Percentiles rank a stretch among this genome's conserved stretches.
phyloP scores from a whole-genome alignment of 2,113 vertebrate species.

The Oceanites oceanicus region DNA sequence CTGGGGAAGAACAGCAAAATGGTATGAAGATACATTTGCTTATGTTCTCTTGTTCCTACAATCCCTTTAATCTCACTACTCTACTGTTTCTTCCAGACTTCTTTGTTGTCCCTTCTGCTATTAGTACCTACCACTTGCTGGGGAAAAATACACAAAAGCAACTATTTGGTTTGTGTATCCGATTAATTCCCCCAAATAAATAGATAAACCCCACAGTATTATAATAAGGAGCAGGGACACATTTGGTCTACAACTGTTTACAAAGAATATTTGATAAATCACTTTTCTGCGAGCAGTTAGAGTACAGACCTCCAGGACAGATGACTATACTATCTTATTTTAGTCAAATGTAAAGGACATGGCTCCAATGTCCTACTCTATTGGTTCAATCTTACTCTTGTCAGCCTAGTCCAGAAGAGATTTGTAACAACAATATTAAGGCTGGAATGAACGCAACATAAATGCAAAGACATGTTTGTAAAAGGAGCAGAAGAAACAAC shows the following conservation, averaged over 20 bases:
- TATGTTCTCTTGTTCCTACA: neutral
- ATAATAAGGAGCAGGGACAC: neutral
- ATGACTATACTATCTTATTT: neutral
- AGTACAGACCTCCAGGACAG: neutral
- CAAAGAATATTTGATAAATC: neutral
- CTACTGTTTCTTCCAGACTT: neutral
- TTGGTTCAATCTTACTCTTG: neutral
- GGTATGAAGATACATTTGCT: neutral
- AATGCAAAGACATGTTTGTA: neutral
- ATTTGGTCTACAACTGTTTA: neutral
- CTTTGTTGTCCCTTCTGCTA: neutral
- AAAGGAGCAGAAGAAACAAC: neutral
- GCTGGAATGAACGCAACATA: neutral
- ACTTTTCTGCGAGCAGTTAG: neutral
- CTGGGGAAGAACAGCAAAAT: neutral
- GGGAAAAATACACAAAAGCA: neutral
- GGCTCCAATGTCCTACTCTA: neutral
- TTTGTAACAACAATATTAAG: neutral
- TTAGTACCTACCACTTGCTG: neutral
- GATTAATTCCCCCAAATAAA: neutral
- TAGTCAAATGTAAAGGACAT: neutral
- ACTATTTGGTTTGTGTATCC: neutral
- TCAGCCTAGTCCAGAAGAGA: neutral
- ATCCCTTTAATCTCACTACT: neutral
- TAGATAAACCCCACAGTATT: neutral